Conservation (phyloP, 1,140 invertebrate genomes). For the Vanessa tameamea region DNA sequence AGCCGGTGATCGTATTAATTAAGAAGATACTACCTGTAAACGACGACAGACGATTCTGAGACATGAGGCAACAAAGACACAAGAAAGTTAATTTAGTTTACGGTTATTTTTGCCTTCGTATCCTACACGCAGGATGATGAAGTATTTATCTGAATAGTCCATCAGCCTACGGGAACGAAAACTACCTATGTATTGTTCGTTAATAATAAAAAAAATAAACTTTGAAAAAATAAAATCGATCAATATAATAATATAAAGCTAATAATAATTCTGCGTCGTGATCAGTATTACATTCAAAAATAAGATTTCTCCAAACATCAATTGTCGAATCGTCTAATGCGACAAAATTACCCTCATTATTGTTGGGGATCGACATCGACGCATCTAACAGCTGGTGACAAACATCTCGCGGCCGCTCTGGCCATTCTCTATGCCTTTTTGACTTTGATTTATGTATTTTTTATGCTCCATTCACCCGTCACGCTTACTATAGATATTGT, state of each 20-base stretch:
- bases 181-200: too few relatives aligned
- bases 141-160: too few relatives aligned
- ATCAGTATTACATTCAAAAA: slow-evolving; percentile 23
- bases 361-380: slow-evolving; percentile 65
- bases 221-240: not conserved
- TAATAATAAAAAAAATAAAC: not conserved
- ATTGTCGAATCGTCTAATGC: slow-evolving; percentile 73
- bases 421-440: slow-evolving; percentile 83
- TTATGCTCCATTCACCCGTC: slow-evolving; percentile 79
- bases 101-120: too few relatives aligned
- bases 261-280: slow-evolving; percentile 21
- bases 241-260: slow-evolving; percentile 7
- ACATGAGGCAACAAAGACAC: too few relatives aligned
- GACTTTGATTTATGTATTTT: slow-evolving; percentile 82
- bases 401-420: slow-evolving; percentile 70
- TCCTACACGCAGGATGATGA: too few relatives aligned
- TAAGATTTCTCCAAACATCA: slow-evolving; percentile 55
- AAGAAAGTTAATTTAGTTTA: too few relatives aligned
- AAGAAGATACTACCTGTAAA: too few relatives aligned
- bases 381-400: slow-evolving; percentile 67
- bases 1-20: too few relatives aligned
- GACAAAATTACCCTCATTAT: slow-evolving; percentile 80
- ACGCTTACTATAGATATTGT: slow-evolving; percentile 68
- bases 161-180: too few relatives aligned
- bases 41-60: too few relatives aligned